Base-by-base conservation (phyloP, 2,888 invertebrate species). In the Orthosia incerta region DNA sequence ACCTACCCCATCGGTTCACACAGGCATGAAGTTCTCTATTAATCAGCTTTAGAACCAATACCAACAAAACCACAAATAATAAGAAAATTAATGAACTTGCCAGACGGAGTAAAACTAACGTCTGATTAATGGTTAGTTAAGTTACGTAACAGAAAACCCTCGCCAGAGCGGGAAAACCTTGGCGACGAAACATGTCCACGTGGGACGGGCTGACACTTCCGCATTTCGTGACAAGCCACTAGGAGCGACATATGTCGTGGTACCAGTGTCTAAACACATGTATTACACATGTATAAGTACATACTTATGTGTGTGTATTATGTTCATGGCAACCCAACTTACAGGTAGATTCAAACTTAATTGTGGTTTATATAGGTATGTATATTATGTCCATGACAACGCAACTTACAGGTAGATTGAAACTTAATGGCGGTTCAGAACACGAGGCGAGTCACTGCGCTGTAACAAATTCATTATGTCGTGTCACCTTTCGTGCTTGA, bases 51-150 rank as follows among this genome's bases (percentile, higher is more conserved):
- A 23, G 39, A 61, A 61, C 61, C 67, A 53, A 48, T 81, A 84
- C 55, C 45, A 81, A 23, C 61, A 76, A 76, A 77, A 76, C 20
- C 45, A 81, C 62, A 48, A 45, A 48, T 53, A 77, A 66, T 77
- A 56, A 62, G 81, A 77, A 62, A 76, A 77, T 67, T 76, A 77
- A 77, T 77, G 67, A 76, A 51, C 56, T 61, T 56, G 68, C 67
- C 51, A 26, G 60, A 61, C 60, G 76, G 20, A 76, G 60, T 61
- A 39, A 26, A 7, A 79, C 72, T 48, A 74, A 76, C 60, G 20
- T 15, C 57, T 76, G 79, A 76, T 77, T 77, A 77, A 77, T 77
- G 56, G 50, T 68, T 45, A 50, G 48, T 46, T 60, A 5, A 4
- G 61, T 76, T 59, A 57, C 48, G 57, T 59, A 50, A 59, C 12